These are phyloP conservation scores for Sula dactylatra DNA, from an alignment of 2,113 vertebrate genomes.

Conservation along the genomic window DNA sequence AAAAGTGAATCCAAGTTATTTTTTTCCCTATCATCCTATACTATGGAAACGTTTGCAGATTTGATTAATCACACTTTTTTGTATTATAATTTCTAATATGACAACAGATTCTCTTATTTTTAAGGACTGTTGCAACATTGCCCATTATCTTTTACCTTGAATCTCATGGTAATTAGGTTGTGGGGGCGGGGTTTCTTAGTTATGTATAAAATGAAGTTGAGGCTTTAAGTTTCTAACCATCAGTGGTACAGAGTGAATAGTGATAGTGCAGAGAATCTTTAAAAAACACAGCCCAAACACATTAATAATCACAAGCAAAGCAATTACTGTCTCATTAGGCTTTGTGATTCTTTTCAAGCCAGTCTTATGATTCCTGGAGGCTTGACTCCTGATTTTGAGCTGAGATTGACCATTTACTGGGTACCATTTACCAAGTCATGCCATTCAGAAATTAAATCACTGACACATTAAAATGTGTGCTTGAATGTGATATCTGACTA, in stretches of 20 bases:
- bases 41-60: not conserved
- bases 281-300: not conserved
- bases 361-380: not conserved
- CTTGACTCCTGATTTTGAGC: not conserved
- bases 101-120: not conserved
- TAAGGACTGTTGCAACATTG: not conserved
- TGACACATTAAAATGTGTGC: not conserved
- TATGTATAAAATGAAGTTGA: not conserved
- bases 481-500: not conserved
- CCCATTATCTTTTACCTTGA: not conserved
- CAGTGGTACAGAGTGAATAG: not conserved
- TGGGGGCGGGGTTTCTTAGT: not conserved
- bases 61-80: not conserved
- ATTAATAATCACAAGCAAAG: not conserved
- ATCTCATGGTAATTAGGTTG: not conserved
- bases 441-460: not conserved
- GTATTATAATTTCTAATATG: not conserved
- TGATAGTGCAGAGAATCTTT: not conserved
- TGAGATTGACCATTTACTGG: not conserved
- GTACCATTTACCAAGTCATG: not conserved
- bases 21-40: not conserved
- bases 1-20: not conserved
- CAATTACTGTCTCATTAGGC: not conserved
- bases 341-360: not conserved
- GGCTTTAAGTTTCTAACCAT: not conserved